Evolutionary conservation across 2,888 invertebrate species (phyloP).

Genomic region (Creontiades dilutus): DNA sequence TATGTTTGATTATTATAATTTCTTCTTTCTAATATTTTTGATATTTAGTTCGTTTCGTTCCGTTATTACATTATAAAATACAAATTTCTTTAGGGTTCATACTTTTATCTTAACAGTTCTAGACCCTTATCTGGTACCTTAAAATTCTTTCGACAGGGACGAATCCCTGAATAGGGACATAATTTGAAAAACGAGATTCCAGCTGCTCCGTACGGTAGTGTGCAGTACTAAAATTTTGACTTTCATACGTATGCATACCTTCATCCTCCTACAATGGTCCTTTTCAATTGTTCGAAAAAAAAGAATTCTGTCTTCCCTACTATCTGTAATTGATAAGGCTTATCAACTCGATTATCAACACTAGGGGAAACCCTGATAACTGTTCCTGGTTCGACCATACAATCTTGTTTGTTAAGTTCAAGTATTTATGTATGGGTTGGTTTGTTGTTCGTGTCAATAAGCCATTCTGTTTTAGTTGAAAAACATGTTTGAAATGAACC

Average conservation of each 20-base stretch:
- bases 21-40: too few relatives aligned
- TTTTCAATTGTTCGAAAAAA: conserved; percentile 20
- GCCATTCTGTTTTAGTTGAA: too few relatives aligned
- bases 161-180: background rate
- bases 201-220: conserved; percentile 13
- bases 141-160: too few relatives aligned
- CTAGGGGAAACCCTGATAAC: background rate
- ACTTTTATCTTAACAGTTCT: too few relatives aligned
- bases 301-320: conserved; percentile 16
- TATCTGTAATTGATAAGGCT: background rate
- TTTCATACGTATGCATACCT: conserved; percentile 22
- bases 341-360: conserved; percentile 2
- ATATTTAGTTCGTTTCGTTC: too few relatives aligned
- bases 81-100: too few relatives aligned
- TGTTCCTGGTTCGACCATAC: background rate
- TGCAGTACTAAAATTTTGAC: conserved; percentile 31
- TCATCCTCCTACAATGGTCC: too few relatives aligned
- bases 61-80: too few relatives aligned
- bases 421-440: background rate
- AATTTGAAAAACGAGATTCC: conserved; percentile 23
- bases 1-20: too few relatives aligned
- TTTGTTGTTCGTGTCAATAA: too few relatives aligned
- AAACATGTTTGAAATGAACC: too few relatives aligned
- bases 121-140: too few relatives aligned
- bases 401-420: background rate